Conservation (phyloP, 1,140 invertebrate species). For the Euura saliciscinereae region DNA sequence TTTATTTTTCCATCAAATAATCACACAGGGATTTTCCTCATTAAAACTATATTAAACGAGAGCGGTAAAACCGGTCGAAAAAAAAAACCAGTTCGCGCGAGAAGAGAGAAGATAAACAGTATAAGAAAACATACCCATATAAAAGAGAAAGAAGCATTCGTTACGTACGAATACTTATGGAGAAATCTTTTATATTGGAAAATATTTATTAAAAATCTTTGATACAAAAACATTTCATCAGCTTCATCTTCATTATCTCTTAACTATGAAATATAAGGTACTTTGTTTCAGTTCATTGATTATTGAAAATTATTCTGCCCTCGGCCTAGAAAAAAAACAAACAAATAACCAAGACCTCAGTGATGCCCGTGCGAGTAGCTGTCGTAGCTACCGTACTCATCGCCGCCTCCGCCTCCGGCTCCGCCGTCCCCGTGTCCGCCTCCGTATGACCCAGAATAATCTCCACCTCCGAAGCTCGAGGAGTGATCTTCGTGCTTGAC, state of each 20-base stretch:
- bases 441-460: slow-evolving; percentile 21
- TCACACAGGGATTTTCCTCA: slow-evolving; percentile 1
- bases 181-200: neutral
- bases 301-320: neutral
- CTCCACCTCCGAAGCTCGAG: slow-evolving; percentile 18
- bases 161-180: too few species aligned
- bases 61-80: too few species aligned
- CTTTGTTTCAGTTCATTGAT: slow-evolving; percentile 2
- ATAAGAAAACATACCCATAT: too few species aligned
- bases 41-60: neutral
- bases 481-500: slow-evolving; percentile 46
- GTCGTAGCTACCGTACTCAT: slow-evolving; percentile 12
- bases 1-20: neutral
- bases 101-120: too few species aligned
- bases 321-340: neutral
- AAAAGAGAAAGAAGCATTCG: too few species aligned
- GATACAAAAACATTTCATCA: slow-evolving; percentile 29
- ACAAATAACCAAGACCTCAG: neutral
- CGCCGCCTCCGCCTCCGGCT: slow-evolving; percentile 29
- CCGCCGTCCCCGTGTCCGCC: slow-evolving; percentile 35
- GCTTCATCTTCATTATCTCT: neutral
- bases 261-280: neutral
- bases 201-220: slow-evolving; percentile 36
- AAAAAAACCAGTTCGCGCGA: neutral
- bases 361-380: slow-evolving; percentile 18